Evolutionary conservation across 1,140 invertebrate genomes (phyloP), one percentile per base, ranked within the genome.

Genomic region (Neotoxoptera formosana): DNA sequence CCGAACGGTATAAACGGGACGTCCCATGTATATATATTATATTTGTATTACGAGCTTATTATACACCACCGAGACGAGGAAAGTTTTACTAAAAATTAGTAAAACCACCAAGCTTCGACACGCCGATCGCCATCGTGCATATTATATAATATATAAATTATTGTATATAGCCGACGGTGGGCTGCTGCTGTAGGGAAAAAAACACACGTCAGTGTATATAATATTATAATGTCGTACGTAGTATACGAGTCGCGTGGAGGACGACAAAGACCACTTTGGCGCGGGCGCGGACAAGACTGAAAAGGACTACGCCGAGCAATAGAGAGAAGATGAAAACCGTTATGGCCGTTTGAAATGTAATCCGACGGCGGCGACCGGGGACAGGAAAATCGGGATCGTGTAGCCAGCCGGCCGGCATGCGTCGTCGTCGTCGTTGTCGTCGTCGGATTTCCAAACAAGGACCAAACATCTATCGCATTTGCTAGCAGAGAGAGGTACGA

Each of bases 301-400:
- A 83, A 83, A 83, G 34, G 21, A 83, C n/a, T 83, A 7, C 34
- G 34, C 20, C 81, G 81, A 36, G 8, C 30, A 34, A 83, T 36
- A n/a, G 45, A 87, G 41, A 48, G 45, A 87, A n/a, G 23, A 48
- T 25, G 86, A 6, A 88, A 51, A 34, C 21, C 47, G 14, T 21
- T 53, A 53, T 51, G n/a, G 30, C 14, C 30, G 25, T 90, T 53
- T 89, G 48, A 67, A 67, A 90, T 34, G 53, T 60, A 90, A 90
- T 60, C 34, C 41, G 60, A 60, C 34, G 36, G 41, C 53, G 88
- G 30, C 88, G 36, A 56, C 36, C n/a, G 53, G n/a, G 34, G 36
- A 90, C 89, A 90, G 89, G 89, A 90, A 90, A 90, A 90, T 47
- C 89, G 56, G 89, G 89, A 90, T 90, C 56, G 48, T 89, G 88